phyloP scores from a whole-genome alignment of 1,140 invertebrate genomes.

The Caenorhabditis remanei region DNA sequence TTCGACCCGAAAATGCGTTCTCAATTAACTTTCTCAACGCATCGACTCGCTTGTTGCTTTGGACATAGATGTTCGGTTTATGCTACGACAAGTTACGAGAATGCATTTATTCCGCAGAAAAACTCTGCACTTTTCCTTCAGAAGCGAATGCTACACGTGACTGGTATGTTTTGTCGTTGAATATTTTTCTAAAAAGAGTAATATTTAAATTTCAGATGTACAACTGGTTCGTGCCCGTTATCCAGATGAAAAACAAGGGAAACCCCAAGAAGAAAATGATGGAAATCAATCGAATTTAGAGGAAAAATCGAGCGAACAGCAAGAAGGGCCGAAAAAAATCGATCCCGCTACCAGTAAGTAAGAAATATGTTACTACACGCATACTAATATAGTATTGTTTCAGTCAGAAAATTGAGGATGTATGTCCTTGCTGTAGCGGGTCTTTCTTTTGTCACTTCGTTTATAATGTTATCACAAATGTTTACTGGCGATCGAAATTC shows the following conservation, averaged over 20 bases:
- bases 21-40: neutral
- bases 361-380: neutral
- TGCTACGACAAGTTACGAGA: conserved; percentile 11
- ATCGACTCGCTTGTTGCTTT: neutral
- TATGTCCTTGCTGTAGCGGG: conserved; percentile 52
- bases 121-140: neutral
- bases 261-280: neutral
- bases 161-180: neutral
- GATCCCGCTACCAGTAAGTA: conserved; percentile 40
- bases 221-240: conserved; percentile 14
- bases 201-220: neutral
- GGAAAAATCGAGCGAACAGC: neutral
- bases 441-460: conserved; percentile 57
- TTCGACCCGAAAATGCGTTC: conserved; percentile 16
- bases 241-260: conserved; percentile 7
- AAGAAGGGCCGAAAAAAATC: conserved; percentile 36
- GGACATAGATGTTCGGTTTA: conserved; percentile 37
- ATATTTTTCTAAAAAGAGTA: neutral
- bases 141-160: neutral
- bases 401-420: conserved; percentile 53
- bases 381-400: conserved; percentile 6
- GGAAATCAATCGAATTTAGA: neutral
- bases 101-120: neutral
- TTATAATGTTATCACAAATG: conserved; percentile 37
- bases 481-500: conserved; percentile 21